phyloP scores from a whole-genome alignment of 2,797 vertebrate species.

The Babyrousa celebensis region DNA sequence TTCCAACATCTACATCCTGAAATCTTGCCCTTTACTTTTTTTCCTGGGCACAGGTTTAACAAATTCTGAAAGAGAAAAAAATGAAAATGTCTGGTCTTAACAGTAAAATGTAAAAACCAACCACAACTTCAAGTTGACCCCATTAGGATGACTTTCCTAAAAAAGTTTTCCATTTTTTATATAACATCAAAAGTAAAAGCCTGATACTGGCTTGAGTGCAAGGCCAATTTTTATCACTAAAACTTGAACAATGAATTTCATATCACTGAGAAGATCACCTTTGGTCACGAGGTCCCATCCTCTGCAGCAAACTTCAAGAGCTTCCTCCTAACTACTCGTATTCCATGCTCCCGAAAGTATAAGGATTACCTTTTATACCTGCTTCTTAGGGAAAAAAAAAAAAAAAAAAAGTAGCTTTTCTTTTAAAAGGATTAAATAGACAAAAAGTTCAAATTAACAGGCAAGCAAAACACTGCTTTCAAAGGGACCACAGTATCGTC shows the following conservation, averaged over 20 bases:
- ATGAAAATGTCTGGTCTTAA: constrained; percentile 56
- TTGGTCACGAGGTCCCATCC: neutral
- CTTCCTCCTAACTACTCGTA: neutral
- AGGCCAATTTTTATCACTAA: constrained; percentile 49
- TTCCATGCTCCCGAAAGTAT: neutral
- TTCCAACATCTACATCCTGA: constrained; percentile 21
- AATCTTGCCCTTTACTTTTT: constrained; percentile 44
- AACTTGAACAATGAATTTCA: neutral
- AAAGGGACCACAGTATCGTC: neutral
- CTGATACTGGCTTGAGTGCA: constrained; percentile 54
- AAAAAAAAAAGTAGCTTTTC: too few relatives aligned
- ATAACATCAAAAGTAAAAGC: constrained; percentile 61
- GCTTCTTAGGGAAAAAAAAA: constrained; percentile 19
- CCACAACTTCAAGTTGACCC: constrained; percentile 37
- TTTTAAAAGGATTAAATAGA: neutral
- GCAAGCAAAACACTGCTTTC: constrained; percentile 29
- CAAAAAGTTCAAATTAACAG: constrained; percentile 59
- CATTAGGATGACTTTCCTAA: constrained; percentile 64
- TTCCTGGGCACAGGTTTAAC: constrained; percentile 8
- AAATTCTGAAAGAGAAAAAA: constrained; percentile 50
- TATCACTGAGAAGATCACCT: neutral
- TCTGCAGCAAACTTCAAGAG: neutral
- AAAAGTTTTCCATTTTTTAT: constrained; percentile 59
- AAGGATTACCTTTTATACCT: neutral
- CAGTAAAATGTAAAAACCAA: constrained; percentile 68